These are phyloP conservation scores for Galemys pyrenaicus DNA, from an alignment of 2,113 vertebrate genomes.

Conservation along the genomic window DNA sequence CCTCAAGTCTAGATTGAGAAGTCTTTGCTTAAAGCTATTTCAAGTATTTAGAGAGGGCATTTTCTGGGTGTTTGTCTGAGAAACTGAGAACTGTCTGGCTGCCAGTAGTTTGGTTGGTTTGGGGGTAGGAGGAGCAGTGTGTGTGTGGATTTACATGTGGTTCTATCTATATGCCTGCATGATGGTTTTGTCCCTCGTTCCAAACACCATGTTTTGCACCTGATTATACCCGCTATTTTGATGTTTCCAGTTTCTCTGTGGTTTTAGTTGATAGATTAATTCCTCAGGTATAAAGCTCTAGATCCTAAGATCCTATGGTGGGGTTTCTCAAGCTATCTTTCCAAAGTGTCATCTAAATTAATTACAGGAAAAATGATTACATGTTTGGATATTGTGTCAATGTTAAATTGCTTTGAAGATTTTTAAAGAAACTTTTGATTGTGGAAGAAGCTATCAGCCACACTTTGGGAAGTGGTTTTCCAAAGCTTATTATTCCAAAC, in stretches of 20 bases:
- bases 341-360: background rate
- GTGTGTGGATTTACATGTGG: background rate
- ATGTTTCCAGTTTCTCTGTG: background rate
- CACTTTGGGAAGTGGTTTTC: background rate
- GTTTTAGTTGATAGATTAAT: background rate
- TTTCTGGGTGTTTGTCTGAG: background rate
- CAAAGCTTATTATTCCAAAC: background rate
- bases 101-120: background rate
- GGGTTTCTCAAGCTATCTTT: background rate
- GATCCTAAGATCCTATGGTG: background rate
- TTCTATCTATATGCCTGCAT: background rate
- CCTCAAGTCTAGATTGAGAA: background rate
- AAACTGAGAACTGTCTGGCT: background rate
- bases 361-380: background rate
- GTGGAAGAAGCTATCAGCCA: background rate
- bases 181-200: background rate
- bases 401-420: background rate
- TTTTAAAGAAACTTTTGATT: background rate
- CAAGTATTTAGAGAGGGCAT: background rate
- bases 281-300: background rate
- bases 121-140: background rate
- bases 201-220: background rate
- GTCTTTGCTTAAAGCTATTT: background rate
- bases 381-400: background rate
- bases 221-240: background rate